Percentiles rank a stretch among this genome's conserved stretches.
phyloP scores from a whole-genome alignment of 2,113 vertebrate species.

The Rhagologus leucostigma region DNA sequence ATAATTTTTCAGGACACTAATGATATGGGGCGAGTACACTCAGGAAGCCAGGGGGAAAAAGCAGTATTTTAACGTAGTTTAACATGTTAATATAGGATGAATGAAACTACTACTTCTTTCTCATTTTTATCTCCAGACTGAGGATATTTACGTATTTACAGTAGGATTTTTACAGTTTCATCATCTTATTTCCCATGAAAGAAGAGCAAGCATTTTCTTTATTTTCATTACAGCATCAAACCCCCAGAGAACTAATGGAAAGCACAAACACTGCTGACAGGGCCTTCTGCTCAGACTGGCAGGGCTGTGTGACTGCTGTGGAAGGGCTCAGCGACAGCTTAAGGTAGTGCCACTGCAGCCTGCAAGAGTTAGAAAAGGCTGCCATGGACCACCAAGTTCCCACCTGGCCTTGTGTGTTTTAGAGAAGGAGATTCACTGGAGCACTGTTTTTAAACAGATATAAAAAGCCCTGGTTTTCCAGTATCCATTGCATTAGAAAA shows the following conservation, averaged over 20 bases:
- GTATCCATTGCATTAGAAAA: background rate
- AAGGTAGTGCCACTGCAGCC: background rate
- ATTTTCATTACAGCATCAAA: background rate
- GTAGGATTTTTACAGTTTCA: background rate
- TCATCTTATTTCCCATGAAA: background rate
- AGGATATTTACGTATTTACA: background rate
- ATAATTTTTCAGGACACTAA: background rate
- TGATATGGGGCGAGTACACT: background rate
- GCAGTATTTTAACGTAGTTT: background rate
- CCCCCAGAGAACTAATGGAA: background rate
- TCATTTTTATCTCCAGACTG: background rate
- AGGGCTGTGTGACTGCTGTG: background rate
- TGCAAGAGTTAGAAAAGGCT: background rate
- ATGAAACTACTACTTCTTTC: background rate
- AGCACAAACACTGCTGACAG: background rate
- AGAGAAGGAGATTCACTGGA: background rate
- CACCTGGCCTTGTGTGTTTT: background rate
- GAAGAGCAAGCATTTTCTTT: background rate
- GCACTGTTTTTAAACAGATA: background rate
- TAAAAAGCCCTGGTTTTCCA: background rate
- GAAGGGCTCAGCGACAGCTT: background rate
- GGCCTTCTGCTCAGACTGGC: background rate
- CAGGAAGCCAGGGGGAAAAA: background rate
- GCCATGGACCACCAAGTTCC: background rate
- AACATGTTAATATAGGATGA: background rate